phyloP scores from a whole-genome alignment of 1,140 invertebrate genomes.

The Pentalonia nigronervosa region DNA sequence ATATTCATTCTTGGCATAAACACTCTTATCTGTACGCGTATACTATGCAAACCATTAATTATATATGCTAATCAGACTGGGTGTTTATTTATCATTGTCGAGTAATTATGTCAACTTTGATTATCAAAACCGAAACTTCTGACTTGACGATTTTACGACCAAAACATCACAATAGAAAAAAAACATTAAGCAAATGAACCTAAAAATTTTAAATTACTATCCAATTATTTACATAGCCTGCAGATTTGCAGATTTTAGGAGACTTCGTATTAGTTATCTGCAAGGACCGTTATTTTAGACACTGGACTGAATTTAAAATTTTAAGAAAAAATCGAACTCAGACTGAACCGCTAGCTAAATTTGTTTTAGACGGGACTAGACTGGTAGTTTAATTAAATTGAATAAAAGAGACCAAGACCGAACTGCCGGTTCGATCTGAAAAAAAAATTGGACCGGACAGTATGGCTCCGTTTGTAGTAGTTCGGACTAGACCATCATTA shows the following conservation, averaged over 20 bases:
- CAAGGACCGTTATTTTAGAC: no score
- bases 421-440: no score
- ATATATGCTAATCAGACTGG: conserved; percentile 1
- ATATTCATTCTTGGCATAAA: neutral
- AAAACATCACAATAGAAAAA: neutral
- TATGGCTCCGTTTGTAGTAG: no score
- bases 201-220: neutral
- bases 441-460: no score
- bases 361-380: no score
- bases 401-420: no score
- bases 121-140: neutral
- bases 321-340: no score
- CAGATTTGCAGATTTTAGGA: neutral
- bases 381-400: no score
- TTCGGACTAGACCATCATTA: no score
- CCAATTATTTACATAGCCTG: neutral
- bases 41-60: neutral
- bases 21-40: neutral
- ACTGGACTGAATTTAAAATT: no score
- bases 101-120: conserved; percentile 10
- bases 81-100: neutral
- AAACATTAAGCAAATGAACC: neutral
- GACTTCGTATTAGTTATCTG: no score
- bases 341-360: no score
- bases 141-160: neutral